phyloP scores from a whole-genome alignment of 2,797 vertebrate species.

The Agapornis canus region DNA sequence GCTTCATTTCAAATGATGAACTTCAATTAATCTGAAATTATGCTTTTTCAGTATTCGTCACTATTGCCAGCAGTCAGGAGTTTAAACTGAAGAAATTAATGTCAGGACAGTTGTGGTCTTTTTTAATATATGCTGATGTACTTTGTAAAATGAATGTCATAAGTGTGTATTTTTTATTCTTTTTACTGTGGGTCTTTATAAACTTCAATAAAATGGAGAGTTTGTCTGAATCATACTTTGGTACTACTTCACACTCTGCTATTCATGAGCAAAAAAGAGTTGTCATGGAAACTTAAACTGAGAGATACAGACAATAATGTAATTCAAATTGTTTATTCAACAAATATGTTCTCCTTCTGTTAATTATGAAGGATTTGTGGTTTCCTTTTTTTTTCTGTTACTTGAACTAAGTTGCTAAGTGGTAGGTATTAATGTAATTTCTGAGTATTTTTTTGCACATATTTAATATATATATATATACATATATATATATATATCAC shows the following conservation, averaged over 20 bases:
- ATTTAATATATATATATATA: neutral
- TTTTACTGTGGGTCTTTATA: neutral
- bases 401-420: conserved; percentile 5
- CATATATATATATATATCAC: neutral
- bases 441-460: neutral
- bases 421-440: conserved; percentile 3
- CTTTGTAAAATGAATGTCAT: neutral
- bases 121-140: neutral
- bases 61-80: neutral
- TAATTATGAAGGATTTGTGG: neutral
- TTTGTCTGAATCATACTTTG: conserved; percentile 33
- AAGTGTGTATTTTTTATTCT: neutral
- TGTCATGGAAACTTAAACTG: conserved; percentile 61
- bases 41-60: neutral
- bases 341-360: neutral
- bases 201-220: neutral
- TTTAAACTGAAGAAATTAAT: neutral
- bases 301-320: conserved; percentile 18
- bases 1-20: neutral
- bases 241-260: neutral
- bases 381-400: neutral
- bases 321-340: conserved; percentile 24
- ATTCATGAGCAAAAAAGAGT: conserved; percentile 41
- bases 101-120: neutral
- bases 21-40: neutral